Percentiles rank a stretch among this genome's conserved stretches.
These are phyloP conservation scores for Urocynchramus pylzowi DNA, from an alignment of 2,113 vertebrate species.

Conservation along the genomic window DNA sequence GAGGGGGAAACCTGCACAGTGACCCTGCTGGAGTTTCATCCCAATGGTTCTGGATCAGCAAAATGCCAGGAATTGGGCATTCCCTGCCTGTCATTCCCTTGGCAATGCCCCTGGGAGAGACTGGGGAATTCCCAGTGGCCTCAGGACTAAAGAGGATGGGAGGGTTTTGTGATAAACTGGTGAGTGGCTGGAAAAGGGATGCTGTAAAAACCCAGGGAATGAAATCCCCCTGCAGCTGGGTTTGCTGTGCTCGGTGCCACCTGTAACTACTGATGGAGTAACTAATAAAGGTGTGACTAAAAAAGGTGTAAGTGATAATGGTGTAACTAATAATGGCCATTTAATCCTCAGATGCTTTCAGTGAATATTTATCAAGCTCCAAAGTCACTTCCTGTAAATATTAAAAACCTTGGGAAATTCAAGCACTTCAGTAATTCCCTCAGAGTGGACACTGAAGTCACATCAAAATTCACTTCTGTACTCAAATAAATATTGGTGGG, in stretches of 20 bases:
- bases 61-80: neutral
- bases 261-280: neutral
- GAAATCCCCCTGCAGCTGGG: neutral
- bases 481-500: neutral
- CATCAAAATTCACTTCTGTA: neutral
- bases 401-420: neutral
- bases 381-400: neutral
- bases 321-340: neutral
- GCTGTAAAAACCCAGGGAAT: neutral
- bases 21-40: neutral
- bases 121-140: neutral
- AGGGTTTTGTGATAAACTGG: neutral
- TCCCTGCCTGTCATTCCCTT: neutral
- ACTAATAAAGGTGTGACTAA: neutral
- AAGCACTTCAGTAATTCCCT: neutral
- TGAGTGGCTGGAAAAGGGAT: neutral
- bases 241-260: neutral
- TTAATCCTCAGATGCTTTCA: neutral
- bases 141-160: neutral
- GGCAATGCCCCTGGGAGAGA: neutral
- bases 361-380: neutral
- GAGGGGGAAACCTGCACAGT: slow-evolving; percentile 46
- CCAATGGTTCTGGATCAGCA: neutral
- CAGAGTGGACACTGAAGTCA: neutral
- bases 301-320: neutral